Evolutionary conservation across 2,888 invertebrate species (phyloP).

Genomic region (Glomeris marginata): DNA sequence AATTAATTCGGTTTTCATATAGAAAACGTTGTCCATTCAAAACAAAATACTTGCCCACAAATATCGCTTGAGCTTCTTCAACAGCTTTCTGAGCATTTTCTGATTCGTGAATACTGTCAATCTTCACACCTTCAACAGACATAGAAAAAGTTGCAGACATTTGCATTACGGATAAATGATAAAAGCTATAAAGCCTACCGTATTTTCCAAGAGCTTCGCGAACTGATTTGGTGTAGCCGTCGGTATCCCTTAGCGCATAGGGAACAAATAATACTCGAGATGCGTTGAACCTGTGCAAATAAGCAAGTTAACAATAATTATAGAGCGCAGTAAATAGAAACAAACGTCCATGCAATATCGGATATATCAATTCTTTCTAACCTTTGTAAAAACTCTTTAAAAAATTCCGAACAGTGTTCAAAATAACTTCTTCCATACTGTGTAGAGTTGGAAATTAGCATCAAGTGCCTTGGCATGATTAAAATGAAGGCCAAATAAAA

Average conservation of each 20-base stretch:
- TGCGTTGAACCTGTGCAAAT: constrained; percentile 41
- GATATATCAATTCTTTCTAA: too few species aligned
- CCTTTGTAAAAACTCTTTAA: constrained; percentile 1
- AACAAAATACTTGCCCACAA: constrained; percentile 36
- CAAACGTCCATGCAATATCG: too few species aligned
- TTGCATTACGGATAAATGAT: too few species aligned
- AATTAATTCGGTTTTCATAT: too few species aligned
- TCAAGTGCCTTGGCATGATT: neutral
- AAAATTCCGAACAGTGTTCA: constrained; percentile 3
- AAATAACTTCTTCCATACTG: constrained; percentile 9
- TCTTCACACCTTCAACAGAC: constrained; percentile 41
- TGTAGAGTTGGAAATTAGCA: constrained; percentile 8
- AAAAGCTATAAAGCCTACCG: constrained; percentile 35
- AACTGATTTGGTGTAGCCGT: constrained; percentile 47
- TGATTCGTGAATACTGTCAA: constrained; percentile 46
- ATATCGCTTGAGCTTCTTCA: constrained; percentile 48
- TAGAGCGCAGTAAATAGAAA: too few species aligned
- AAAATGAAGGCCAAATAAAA: too few species aligned
- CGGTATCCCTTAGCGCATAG: constrained; percentile 51
- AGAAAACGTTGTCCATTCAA: too few species aligned
- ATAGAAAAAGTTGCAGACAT: too few species aligned
- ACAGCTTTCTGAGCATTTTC: constrained; percentile 42
- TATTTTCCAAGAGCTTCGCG: constrained; percentile 43
- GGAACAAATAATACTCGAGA: constrained; percentile 54
- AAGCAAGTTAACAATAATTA: neutral